Conservation (phyloP, 2,888 invertebrate species). For the Chrysolina haemoptera region DNA sequence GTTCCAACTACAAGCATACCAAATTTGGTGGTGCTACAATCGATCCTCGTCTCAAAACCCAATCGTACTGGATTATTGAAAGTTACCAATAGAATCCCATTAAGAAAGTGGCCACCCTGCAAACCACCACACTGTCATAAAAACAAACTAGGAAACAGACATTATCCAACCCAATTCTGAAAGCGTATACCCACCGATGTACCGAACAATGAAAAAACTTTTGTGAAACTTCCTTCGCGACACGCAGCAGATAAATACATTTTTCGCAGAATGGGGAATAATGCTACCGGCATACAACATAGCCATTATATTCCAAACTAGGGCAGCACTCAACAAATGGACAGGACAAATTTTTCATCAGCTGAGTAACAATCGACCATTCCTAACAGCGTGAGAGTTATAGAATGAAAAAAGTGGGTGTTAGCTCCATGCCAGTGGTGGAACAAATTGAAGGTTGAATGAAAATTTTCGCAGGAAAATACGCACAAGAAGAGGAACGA, state of each 20-base stretch:
- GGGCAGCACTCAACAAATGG: slow-evolving; percentile 12
- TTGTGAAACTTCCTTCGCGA: background rate
- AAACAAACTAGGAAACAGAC: background rate
- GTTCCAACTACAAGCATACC: too few species aligned
- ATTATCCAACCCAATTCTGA: background rate
- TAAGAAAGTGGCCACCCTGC: too few species aligned
- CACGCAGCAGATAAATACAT: background rate
- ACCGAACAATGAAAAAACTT: background rate
- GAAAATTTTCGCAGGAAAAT: too few species aligned
- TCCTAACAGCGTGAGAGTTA: slow-evolving; percentile 12
- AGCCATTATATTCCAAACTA: background rate
- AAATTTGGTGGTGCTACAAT: too few species aligned
- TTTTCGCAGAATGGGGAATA: background rate
- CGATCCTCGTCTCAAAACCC: too few species aligned
- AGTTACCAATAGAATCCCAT: too few species aligned
- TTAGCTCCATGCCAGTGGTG: background rate
- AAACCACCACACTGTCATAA: background rate
- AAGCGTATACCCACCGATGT: background rate
- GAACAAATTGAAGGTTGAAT: background rate
- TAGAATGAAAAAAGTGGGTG: background rate
- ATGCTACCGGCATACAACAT: background rate
- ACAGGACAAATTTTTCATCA: slow-evolving; percentile 1
- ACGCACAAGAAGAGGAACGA: too few species aligned
- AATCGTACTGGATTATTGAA: too few species aligned
- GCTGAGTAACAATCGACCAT: slow-evolving; percentile 12